phyloP scores from a whole-genome alignment of 2,113 vertebrate genomes.

The Callochromis pleurospilus region DNA sequence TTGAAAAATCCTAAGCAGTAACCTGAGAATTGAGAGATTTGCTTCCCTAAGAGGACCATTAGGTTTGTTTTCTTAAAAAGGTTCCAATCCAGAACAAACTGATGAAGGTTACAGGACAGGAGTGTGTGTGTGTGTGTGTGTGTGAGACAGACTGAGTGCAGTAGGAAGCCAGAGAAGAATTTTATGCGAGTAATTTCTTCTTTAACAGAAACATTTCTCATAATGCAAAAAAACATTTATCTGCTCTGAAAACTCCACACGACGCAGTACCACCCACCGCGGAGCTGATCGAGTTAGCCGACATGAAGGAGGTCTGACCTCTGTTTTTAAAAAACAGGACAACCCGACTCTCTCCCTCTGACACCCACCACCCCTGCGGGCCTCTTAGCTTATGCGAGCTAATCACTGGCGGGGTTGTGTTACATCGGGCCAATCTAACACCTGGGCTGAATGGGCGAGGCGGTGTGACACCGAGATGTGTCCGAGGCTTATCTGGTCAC shows the following conservation, averaged over 20 bases:
- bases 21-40: constrained; percentile 32
- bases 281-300: constrained; percentile 48
- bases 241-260: neutral
- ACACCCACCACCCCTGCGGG: constrained; percentile 36
- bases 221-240: neutral
- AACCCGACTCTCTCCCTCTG: constrained; percentile 40
- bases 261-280: constrained; percentile 54
- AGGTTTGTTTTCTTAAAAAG: constrained; percentile 45
- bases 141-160: neutral
- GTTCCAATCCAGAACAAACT: constrained; percentile 28
- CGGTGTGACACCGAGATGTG: constrained; percentile 60
- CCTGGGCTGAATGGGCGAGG: constrained; percentile 65
- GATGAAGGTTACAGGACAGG: constrained; percentile 19
- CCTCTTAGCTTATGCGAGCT: constrained; percentile 71
- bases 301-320: constrained; percentile 44
- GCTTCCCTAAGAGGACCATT: constrained; percentile 17
- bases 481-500: constrained; percentile 68
- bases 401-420: constrained; percentile 69
- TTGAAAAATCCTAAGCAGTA: constrained; percentile 21
- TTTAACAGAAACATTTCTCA: neutral
- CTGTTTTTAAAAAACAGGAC: constrained; percentile 33
- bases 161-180: neutral
- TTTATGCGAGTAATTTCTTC: neutral
- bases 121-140: neutral
- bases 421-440: constrained; percentile 73